These are phyloP conservation scores for Acipenser oxyrinchus DNA, from an alignment of 2,797 vertebrate species.

Conservation along the genomic window DNA sequence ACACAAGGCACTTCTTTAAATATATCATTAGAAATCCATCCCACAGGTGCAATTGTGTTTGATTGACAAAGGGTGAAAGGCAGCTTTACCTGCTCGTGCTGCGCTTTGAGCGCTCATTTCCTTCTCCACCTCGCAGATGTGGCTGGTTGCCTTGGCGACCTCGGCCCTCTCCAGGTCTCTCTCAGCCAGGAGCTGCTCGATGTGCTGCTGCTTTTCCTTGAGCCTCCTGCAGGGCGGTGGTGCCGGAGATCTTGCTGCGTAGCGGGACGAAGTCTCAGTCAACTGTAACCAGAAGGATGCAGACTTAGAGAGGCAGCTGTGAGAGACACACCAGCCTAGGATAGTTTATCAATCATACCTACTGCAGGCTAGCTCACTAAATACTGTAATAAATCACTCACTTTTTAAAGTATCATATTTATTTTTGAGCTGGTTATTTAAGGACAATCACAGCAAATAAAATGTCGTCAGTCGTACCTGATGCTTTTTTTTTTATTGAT, in stretches of 20 bases:
- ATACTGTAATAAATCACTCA: too few species aligned
- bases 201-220: conserved; percentile 98
- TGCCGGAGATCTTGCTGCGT: conserved; percentile 93
- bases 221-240: conserved; percentile 87
- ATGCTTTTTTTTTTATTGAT: too few species aligned
- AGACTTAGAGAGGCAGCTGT: background rate
- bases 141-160: conserved; percentile 91
- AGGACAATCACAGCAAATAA: too few species aligned
- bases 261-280: conserved; percentile 90
- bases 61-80: background rate
- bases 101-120: conserved; percentile 79
- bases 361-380: background rate
- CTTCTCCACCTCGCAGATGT: conserved; percentile 95
- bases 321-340: background rate
- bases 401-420: too few species aligned
- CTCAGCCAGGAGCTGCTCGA: conserved; percentile 89
- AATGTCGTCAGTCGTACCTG: too few species aligned
- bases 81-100: conserved; percentile 76
- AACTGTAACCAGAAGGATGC: conserved; percentile 50
- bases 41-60: background rate
- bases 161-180: conserved; percentile 88
- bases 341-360: background rate
- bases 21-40: background rate
- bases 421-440: too few species aligned
- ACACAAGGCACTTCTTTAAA: background rate